These are phyloP conservation scores for Poecile montanus DNA, from an alignment of 2,797 vertebrate species.

Conservation along the genomic window DNA sequence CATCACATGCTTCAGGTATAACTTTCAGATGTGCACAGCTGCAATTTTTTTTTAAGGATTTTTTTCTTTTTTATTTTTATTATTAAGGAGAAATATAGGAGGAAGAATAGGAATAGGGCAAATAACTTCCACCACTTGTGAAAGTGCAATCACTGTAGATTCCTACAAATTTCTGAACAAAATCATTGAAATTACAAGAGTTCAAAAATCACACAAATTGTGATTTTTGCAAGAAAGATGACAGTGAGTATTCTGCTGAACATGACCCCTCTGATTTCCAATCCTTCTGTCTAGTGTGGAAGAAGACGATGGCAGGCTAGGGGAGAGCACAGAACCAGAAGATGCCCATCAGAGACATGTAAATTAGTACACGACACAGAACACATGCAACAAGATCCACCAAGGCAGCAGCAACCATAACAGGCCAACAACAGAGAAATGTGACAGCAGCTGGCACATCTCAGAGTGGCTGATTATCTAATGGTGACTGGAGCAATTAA, in stretches of 20 bases:
- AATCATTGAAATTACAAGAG: background rate
- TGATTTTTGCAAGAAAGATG: background rate
- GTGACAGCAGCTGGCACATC: background rate
- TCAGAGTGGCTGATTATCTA: background rate
- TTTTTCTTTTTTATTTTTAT: background rate
- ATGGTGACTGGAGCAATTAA: background rate
- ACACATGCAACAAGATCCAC: constrained; percentile 64
- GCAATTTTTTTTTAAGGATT: background rate
- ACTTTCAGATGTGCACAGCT: background rate
- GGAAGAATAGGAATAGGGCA: background rate
- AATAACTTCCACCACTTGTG: background rate
- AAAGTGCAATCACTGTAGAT: background rate
- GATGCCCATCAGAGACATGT: constrained; percentile 59
- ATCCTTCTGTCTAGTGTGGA: constrained; percentile 31
- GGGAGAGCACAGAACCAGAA: constrained; percentile 66
- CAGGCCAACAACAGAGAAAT: constrained; percentile 39
- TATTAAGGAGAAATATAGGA: background rate
- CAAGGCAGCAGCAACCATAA: background rate
- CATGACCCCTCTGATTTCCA: constrained; percentile 38
- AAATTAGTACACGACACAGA: constrained; percentile 62
- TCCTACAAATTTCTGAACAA: background rate
- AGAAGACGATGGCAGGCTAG: constrained; percentile 61
- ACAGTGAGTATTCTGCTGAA: background rate
- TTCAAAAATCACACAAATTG: background rate
- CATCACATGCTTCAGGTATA: background rate